Evolutionary conservation across 2,888 invertebrate genomes (phyloP).

Genomic region (Hirtodrosophila histrioides): DNA sequence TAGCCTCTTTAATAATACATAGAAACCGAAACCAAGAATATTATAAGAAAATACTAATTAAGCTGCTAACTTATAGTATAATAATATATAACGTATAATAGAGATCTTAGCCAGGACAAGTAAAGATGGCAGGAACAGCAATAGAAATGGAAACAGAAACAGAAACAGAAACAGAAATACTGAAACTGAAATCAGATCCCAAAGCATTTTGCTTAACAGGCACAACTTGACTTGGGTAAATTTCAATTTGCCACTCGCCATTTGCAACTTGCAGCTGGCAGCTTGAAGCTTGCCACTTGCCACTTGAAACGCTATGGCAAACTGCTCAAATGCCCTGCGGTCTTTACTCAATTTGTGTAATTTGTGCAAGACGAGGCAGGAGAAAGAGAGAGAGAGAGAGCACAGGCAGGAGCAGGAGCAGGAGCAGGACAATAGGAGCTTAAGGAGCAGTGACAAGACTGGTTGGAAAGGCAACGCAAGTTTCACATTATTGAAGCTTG

Average conservation of each 20-base stretch:
- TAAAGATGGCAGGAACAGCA: no score
- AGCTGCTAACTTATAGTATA: no score
- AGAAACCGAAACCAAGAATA: not conserved
- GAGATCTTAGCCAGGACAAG: no score
- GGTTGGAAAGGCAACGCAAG: no score
- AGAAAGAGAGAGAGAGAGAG: no score
- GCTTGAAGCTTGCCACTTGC: conserved; percentile 17
- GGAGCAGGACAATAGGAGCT: not conserved
- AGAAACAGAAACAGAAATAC: no score
- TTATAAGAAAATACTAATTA: no score
- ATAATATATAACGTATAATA: no score
- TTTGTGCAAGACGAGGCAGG: conserved; percentile 29
- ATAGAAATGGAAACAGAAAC: no score
- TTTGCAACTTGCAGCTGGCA: conserved; percentile 7
- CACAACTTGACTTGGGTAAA: conserved; percentile 18
- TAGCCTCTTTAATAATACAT: conserved; percentile 7
- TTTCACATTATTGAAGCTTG: not conserved
- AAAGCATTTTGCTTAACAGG: not conserved
- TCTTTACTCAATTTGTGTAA: conserved; percentile 58
- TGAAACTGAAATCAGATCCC: no score
- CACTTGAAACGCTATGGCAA: conserved; percentile 20
- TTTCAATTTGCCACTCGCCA: conserved; percentile 27
- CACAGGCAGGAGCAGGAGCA: no score
- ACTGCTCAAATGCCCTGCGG: conserved; percentile 46
- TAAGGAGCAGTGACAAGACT: not conserved